phyloP scores from a whole-genome alignment of 2,888 invertebrate genomes.

The Pollenia labialis region DNA sequence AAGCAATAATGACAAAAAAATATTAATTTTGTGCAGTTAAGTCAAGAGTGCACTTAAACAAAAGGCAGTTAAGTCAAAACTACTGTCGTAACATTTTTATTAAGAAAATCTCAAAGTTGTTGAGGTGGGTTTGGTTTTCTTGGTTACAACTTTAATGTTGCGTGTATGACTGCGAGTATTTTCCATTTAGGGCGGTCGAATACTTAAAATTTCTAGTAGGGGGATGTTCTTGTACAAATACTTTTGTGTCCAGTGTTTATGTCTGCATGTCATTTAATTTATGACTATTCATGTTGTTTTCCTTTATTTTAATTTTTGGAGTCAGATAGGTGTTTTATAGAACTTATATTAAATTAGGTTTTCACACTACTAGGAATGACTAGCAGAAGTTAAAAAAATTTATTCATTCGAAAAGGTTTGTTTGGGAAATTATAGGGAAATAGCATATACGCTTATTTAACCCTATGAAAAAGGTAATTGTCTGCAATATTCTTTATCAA shows the following conservation, averaged over 20 bases:
- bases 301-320: slow-evolving; percentile 18
- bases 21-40: too few species aligned
- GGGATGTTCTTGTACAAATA: slow-evolving; percentile 12
- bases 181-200: neutral
- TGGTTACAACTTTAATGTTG: slow-evolving; percentile 39
- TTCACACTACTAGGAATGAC: slow-evolving; percentile 24
- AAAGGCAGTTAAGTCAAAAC: too few species aligned
- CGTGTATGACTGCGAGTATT: slow-evolving; percentile 26
- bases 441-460: neutral
- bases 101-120: slow-evolving; percentile 35
- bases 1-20: too few species aligned
- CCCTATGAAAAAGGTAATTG: too few species aligned
- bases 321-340: slow-evolving; percentile 56
- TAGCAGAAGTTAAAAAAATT: neutral
- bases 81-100: slow-evolving; percentile 22
- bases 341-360: slow-evolving; percentile 14
- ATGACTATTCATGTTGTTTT: slow-evolving; percentile 47
- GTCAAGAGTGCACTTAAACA: too few species aligned
- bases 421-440: neutral
- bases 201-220: neutral
- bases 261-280: slow-evolving; percentile 63
- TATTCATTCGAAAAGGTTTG: slow-evolving; percentile 2
- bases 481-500: too few species aligned
- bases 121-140: slow-evolving; percentile 24
- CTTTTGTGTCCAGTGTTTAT: slow-evolving; percentile 25